Evolutionary conservation across 1,140 invertebrate species (phyloP).

Genomic region (Caerostris extrusa): DNA sequence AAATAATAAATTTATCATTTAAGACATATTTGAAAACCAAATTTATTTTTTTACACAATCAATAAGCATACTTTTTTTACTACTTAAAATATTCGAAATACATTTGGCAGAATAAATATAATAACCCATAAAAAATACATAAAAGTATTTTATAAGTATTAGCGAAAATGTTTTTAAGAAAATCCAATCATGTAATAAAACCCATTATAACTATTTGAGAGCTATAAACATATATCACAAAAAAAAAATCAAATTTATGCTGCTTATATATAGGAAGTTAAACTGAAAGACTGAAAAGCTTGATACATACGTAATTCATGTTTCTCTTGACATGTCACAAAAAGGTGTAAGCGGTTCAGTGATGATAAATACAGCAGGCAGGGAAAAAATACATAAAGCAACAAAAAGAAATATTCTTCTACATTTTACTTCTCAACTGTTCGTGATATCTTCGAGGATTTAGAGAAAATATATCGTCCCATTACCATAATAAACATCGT

Average conservation of each 20-base stretch:
- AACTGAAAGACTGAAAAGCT: neutral
- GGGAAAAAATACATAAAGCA: neutral
- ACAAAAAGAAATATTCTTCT: conserved; percentile 31
- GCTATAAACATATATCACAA: neutral
- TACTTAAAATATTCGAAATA: too few species aligned
- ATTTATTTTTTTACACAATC: too few species aligned
- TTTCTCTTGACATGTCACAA: conserved; percentile 62
- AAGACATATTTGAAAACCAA: too few species aligned
- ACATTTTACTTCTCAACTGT: conserved; percentile 64
- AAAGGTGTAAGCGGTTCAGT: conserved; percentile 47
- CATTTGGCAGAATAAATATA: too few species aligned
- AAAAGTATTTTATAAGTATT: too few species aligned
- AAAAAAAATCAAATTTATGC: neutral
- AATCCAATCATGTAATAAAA: too few species aligned
- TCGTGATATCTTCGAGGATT: conserved; percentile 62
- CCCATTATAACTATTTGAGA: too few species aligned
- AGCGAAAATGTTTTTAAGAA: too few species aligned
- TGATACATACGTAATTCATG: conserved; percentile 46
- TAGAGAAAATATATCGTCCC: conserved; percentile 66
- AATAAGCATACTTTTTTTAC: too few species aligned
- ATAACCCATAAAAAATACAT: too few species aligned
- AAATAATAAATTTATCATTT: too few species aligned
- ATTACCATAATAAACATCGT: conserved; percentile 71
- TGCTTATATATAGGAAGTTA: neutral
- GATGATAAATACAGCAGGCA: conserved; percentile 49